phyloP scores from a whole-genome alignment of 2,888 invertebrate species.

The Cactoblastis cactorum region DNA sequence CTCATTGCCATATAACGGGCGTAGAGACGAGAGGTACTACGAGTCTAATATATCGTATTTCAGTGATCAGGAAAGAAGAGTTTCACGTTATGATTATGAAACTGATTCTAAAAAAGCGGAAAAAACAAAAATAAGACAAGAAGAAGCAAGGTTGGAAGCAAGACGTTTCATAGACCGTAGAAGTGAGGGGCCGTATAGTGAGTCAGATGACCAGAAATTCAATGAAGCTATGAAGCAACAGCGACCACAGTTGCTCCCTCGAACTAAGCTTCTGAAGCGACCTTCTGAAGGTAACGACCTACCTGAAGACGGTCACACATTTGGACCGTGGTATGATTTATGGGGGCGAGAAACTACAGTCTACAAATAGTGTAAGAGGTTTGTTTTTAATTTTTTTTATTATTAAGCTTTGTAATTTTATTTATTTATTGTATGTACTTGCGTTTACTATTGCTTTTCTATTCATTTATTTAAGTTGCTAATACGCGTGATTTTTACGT shows the following conservation, averaged over 20 bases:
- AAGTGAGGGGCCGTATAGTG: slow-evolving; percentile 68
- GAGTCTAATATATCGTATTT: slow-evolving; percentile 73
- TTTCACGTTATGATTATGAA: slow-evolving; percentile 70
- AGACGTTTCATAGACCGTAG: slow-evolving; percentile 62
- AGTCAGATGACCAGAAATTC: slow-evolving; percentile 78
- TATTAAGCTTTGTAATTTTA: slow-evolving; percentile 18
- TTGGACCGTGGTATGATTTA: slow-evolving; percentile 93
- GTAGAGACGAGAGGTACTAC: slow-evolving; percentile 66
- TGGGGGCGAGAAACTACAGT: slow-evolving; percentile 88
- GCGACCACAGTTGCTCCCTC: slow-evolving; percentile 81
- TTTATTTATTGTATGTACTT: slow-evolving; percentile 8
- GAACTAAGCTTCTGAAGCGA: slow-evolving; percentile 84
- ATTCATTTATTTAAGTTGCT: slow-evolving; percentile 11
- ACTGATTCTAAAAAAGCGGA: slow-evolving; percentile 77
- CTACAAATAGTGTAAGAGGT: slow-evolving; percentile 66
- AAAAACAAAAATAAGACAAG: slow-evolving; percentile 71
- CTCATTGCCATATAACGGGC: slow-evolving; percentile 60
- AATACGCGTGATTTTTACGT: no score
- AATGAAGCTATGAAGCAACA: slow-evolving; percentile 74
- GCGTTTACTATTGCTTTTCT: no score
- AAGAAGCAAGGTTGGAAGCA: slow-evolving; percentile 68
- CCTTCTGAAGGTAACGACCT: slow-evolving; percentile 68
- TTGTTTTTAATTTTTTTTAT: slow-evolving; percentile 33
- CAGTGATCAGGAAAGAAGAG: slow-evolving; percentile 62
- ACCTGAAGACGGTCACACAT: slow-evolving; percentile 83